Percentiles rank a stretch among this genome's conserved stretches.
Evolutionary conservation across 2,797 vertebrate species (phyloP).

Genomic region (Silurus lanzhouensis): DNA sequence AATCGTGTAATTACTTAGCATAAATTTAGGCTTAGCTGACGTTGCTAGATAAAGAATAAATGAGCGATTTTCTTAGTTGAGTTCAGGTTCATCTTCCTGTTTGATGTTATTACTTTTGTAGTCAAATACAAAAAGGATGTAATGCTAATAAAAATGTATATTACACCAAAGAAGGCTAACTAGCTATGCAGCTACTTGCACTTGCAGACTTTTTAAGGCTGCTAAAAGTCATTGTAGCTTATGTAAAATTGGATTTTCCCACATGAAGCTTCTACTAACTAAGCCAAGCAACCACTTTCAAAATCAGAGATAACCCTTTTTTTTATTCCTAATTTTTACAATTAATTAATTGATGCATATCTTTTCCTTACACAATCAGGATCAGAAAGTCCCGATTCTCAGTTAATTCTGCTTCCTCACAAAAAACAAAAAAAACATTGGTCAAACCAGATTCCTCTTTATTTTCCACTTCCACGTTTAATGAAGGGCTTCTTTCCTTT

Average conservation of each 20-base stretch:
- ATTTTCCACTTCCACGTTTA: conserved; percentile 41
- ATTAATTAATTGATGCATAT: background rate
- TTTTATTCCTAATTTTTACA: too few relatives aligned
- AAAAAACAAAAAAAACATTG: background rate
- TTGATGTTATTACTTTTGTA: background rate
- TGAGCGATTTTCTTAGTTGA: background rate
- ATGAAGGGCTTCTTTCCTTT: conserved; percentile 52
- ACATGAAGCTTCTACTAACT: background rate
- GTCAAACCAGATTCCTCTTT: background rate
- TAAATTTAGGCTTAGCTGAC: background rate
- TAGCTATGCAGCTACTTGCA: background rate
- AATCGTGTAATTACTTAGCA: background rate
- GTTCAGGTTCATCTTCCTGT: background rate
- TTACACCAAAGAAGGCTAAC: background rate
- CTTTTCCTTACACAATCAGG: too few relatives aligned
- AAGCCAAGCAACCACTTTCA: background rate
- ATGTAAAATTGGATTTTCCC: background rate
- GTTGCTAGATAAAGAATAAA: background rate
- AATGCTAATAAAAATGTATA: background rate
- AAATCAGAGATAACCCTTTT: background rate
- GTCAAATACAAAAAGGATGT: background rate
- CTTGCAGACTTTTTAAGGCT: background rate
- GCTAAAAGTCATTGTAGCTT: background rate
- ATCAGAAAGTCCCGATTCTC: background rate
- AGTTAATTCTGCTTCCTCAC: background rate